Evolutionary conservation across 2,113 vertebrate genomes (phyloP), one percentile per base, ranked within the genome.

Genomic region (Peucedramus taeniatus): DNA sequence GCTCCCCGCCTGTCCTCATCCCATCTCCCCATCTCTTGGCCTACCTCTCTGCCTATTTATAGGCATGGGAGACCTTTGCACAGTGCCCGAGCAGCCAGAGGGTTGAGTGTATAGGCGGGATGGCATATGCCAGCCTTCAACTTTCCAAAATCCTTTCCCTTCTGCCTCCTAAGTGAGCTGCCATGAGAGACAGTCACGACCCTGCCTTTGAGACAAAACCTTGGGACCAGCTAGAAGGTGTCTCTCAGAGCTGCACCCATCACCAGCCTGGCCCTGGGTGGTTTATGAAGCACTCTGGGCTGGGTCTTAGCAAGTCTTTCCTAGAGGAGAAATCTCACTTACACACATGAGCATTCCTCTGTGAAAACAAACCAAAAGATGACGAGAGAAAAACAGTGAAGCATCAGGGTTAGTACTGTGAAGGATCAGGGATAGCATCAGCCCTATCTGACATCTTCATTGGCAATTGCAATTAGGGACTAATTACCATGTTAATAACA

Each of bases 31-130:
- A 83, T 45, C 76, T 88, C 86, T 81, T 95, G 92, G 86, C 91
- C 79, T 28, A 95, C 93, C 95, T 89, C 91, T 87, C 89, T 63
- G 89, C 80, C 91, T 94, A 92, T 97, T 94, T 96, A 91, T 96
- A 94, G 86, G 6, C 87, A 33, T 70, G 64, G 83, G 37, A 96
- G 93, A 93, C 83, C 87, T 96, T 94, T 89, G 83, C 72, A 93
- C 64, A 54, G 89, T 1, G 33, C 93, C 72, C 1, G 2, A 79
- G 94, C 66, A 69, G 88, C 42, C 51, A 28, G 68, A 64, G 83
- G 83, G 50, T 24, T 54, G 75, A 77, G 85, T 42, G 79, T 69
- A 94, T 64, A 88, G 86, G 87, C 54, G 59, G 90, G 85, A 92
- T 80, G 63, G 88, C 45, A 93, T 83, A 93, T 97, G 88, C 53